A percentile compares a stretch with the other conserved stretches of the same genome.
phyloP scores from a whole-genome alignment of 2,113 vertebrate genomes.

The Noturus placidus region DNA sequence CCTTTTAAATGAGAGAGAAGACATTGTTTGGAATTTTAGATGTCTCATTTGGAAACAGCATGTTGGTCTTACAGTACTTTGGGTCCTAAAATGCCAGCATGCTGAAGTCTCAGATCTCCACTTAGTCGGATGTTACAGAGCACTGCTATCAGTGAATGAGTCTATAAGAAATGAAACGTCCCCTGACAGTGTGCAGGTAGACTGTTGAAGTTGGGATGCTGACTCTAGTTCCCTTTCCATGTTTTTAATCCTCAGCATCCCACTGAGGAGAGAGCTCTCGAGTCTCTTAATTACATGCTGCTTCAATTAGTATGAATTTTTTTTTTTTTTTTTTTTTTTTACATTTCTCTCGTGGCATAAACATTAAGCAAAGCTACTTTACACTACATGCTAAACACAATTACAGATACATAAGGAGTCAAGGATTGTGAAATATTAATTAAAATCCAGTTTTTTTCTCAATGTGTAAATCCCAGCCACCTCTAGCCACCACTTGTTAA shows the following conservation, averaged over 20 bases:
- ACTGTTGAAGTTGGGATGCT: slow-evolving; percentile 18
- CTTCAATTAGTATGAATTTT: slow-evolving; percentile 64
- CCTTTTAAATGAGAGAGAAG: slow-evolving; percentile 10
- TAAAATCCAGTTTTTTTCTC: slow-evolving; percentile 46
- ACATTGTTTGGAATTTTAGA: not conserved
- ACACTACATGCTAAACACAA: slow-evolving; percentile 44
- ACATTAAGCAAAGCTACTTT: slow-evolving; percentile 47
- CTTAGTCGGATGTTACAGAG: not conserved
- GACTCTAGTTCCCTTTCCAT: slow-evolving; percentile 46
- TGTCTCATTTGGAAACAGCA: not conserved
- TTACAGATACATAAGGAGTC: slow-evolving; percentile 27
- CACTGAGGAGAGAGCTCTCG: slow-evolving; percentile 50
- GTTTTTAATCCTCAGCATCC: slow-evolving; percentile 59
- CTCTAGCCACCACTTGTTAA: not conserved
- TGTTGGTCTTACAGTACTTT: not conserved
- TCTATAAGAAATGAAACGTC: not conserved
- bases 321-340: not conserved
- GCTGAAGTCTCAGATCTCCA: not conserved
- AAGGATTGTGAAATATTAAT: slow-evolving; percentile 51
- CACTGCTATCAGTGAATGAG: not conserved
- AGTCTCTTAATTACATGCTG: slow-evolving; percentile 53
- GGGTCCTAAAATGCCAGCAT: not conserved
- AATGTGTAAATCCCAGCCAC: slow-evolving; percentile 28
- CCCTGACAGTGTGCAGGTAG: not conserved
- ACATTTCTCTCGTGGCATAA: slow-evolving; percentile 57